Evolutionary conservation across 2,888 invertebrate genomes (phyloP), one percentile per base, ranked within the genome.

Genomic region (Pyrrhia umbra): DNA sequence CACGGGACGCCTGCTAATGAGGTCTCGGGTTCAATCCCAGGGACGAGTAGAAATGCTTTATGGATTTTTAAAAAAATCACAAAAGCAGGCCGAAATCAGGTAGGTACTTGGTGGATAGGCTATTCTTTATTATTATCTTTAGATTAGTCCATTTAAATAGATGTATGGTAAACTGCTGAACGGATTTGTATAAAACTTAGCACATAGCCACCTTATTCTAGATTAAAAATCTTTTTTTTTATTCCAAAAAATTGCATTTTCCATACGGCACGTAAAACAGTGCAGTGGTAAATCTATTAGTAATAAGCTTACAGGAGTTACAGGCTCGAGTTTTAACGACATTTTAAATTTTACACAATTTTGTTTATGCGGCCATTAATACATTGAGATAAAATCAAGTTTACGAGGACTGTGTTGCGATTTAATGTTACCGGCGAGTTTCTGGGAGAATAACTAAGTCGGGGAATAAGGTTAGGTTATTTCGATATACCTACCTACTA

Each of bases 301-400:
- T 13, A 30, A 30, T 18, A 20, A 8, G 67, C 27, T 51, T 51
- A 72, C 40, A 40, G 40, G n/a, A 34, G 6, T 21, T 10, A 2
- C 10, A 13, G n/a, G n/a, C n/a, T n/a, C n/a, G n/a, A n/a, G n/a
- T n/a, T 10, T 30, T 40, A 56, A 57, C n/a, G 73, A 46, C 27
- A 66, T 72, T 68, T 70, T 55, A 50, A 58, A 50, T 54, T 54
- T 37, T 40, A 8, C 16, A n/a, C 6, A 51, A 54, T 54, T 72
- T 60, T 47, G 27, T 70, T 68, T 70, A 60, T 74, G 27, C 21
- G 6, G 9, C 54, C 59, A 68, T 74, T 60, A 25, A 68, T 74
- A 67, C 74, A 68, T 60, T 30, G n/a, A 47, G 59, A 74, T 60
- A 74, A 55, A 54, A 73, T 69, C 54, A 42, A 37, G 16, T 70